These are phyloP conservation scores for Lycaena phlaeas DNA, from an alignment of 2,888 invertebrate species.

Conservation along the genomic window DNA sequence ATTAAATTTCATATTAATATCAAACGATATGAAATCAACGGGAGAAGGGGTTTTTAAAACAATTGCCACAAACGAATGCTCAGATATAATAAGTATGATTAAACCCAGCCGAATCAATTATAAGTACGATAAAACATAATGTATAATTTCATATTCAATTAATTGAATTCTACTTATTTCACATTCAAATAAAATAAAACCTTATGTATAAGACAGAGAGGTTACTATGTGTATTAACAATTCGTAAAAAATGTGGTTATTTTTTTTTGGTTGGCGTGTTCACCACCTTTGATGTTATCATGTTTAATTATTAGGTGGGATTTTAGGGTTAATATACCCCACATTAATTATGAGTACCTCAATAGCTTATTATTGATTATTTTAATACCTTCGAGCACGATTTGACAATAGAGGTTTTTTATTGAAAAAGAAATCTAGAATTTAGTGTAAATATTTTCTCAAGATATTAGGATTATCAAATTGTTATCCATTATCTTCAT, in stretches of 20 bases:
- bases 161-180: background rate
- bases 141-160: constrained; percentile 2
- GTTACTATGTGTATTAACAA: background rate
- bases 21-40: too few species aligned
- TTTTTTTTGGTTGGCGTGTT: background rate
- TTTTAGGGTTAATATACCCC: constrained; percentile 2
- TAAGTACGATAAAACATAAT: background rate
- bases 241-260: background rate
- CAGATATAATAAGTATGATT: background rate
- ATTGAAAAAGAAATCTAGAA: too few species aligned
- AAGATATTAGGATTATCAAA: too few species aligned
- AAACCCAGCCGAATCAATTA: background rate
- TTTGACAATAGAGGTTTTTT: background rate
- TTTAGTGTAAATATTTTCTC: too few species aligned
- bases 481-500: too few species aligned
- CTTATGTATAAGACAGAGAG: background rate
- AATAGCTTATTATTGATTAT: background rate
- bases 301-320: constrained; percentile 1
- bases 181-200: background rate
- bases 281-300: constrained; percentile 6
- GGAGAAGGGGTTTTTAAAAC: too few species aligned
- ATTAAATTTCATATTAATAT: too few species aligned
- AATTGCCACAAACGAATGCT: background rate
- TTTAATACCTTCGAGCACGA: background rate
- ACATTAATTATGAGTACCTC: background rate